Evolutionary conservation across 2,888 invertebrate genomes (phyloP).

Genomic region (Catocala fraxini): DNA sequence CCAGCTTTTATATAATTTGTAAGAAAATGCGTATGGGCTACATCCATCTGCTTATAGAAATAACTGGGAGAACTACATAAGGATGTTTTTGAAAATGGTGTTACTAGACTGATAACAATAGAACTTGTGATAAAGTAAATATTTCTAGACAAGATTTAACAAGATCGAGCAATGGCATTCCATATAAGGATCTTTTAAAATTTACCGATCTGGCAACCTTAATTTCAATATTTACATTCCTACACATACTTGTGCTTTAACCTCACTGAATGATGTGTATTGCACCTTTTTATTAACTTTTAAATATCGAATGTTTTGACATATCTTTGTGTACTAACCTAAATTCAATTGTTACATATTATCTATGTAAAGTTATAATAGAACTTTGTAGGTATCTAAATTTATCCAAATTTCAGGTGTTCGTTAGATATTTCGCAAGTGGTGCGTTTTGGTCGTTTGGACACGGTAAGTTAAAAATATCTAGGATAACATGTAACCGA

Average conservation of each 20-base stretch:
- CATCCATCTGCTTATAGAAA: too few species aligned
- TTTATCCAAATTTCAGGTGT: slow-evolving; percentile 66
- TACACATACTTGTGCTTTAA: slow-evolving; percentile 32
- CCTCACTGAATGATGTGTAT: slow-evolving; percentile 32
- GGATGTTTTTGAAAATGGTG: too few species aligned
- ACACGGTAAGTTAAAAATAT: slow-evolving; percentile 67
- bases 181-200: too few species aligned
- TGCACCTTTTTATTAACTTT: slow-evolving; percentile 27
- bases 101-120: too few species aligned
- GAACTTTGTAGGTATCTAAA: slow-evolving; percentile 5
- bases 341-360: slow-evolving; percentile 1
- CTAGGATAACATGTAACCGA: too few species aligned
- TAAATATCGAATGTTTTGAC: slow-evolving; percentile 3
- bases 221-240: slow-evolving; percentile 7
- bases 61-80: too few species aligned
- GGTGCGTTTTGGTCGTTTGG: slow-evolving; percentile 77
- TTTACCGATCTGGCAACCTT: neutral
- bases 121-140: too few species aligned
- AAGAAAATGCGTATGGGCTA: too few species aligned
- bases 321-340: slow-evolving; percentile 29
- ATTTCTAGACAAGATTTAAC: too few species aligned
- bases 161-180: too few species aligned
- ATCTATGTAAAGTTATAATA: neutral
- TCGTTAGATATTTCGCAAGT: slow-evolving; percentile 82
- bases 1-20: too few species aligned